phyloP scores from a whole-genome alignment of 2,113 vertebrate species.

The Cinclus mexicanus region DNA sequence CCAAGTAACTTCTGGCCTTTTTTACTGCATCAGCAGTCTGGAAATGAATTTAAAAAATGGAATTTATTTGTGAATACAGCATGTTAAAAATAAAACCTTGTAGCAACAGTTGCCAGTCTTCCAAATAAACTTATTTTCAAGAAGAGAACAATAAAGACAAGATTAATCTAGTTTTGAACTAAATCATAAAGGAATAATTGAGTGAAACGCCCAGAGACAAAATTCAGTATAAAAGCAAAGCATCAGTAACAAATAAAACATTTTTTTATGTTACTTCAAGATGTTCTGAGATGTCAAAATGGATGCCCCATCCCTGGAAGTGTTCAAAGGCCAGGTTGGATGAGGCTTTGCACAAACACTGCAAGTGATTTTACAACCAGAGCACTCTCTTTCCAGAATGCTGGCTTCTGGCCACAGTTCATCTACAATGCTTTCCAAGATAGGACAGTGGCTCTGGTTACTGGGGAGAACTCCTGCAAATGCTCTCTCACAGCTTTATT shows the following conservation, averaged over 20 bases:
- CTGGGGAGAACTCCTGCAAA: not conserved
- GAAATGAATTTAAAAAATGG: not conserved
- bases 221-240: not conserved
- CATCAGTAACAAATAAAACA: not conserved
- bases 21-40: slow-evolving; percentile 84
- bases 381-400: not conserved
- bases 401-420: not conserved
- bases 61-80: not conserved
- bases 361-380: not conserved
- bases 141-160: not conserved
- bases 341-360: not conserved
- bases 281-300: not conserved
- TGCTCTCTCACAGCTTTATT: not conserved
- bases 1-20: slow-evolving; percentile 85
- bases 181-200: not conserved
- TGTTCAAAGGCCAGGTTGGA: not conserved
- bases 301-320: not conserved
- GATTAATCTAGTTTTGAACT: not conserved
- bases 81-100: slow-evolving; percentile 7
- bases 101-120: not conserved
- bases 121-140: not conserved
- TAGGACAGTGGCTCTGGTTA: not conserved
- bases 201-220: not conserved
- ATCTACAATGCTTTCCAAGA: not conserved
- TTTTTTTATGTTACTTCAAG: not conserved